phyloP scores from a whole-genome alignment of 2,797 vertebrate species.

The Sebastes variabilis region DNA sequence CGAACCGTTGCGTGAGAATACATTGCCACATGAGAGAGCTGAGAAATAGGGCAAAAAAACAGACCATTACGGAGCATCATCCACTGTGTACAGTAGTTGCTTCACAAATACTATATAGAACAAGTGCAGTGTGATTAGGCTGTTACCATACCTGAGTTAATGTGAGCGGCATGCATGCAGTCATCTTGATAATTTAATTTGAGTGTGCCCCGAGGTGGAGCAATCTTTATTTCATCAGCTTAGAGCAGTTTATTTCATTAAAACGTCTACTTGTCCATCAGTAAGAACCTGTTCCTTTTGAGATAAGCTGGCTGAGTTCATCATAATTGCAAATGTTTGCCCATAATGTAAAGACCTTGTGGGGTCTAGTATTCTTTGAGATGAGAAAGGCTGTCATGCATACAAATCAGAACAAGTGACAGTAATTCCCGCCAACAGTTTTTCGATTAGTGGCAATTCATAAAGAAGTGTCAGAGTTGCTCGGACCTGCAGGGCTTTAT shows the following conservation, averaged over 20 bases:
- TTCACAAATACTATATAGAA: slow-evolving; percentile 31
- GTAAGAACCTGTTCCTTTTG: slow-evolving; percentile 75
- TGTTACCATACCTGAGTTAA: slow-evolving; percentile 66
- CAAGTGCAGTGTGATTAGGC: slow-evolving; percentile 47
- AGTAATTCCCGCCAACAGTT: slow-evolving; percentile 75
- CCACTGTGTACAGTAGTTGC: slow-evolving; percentile 14
- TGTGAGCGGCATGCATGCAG: slow-evolving; percentile 64
- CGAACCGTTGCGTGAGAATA: no score
- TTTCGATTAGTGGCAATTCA: slow-evolving; percentile 68
- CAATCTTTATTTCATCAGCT: slow-evolving; percentile 83
- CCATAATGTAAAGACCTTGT: slow-evolving; percentile 78
- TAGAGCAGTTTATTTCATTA: slow-evolving; percentile 81
- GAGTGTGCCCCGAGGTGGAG: slow-evolving; percentile 76
- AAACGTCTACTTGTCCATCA: slow-evolving; percentile 80
- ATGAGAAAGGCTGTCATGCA: slow-evolving; percentile 78
- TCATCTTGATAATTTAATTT: slow-evolving; percentile 82
- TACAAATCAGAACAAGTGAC: slow-evolving; percentile 76
- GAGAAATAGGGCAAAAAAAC: slow-evolving; percentile 22
- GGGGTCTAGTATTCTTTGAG: slow-evolving; percentile 76
- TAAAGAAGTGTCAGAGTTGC: slow-evolving; percentile 62
- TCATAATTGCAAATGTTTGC: slow-evolving; percentile 85
- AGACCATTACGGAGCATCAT: not conserved
- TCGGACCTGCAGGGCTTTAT: slow-evolving; percentile 56
- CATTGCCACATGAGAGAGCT: not conserved
- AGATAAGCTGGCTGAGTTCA: slow-evolving; percentile 81